A percentile compares a stretch with the other conserved stretches of the same genome.
phyloP scores from a whole-genome alignment of 2,888 invertebrate genomes.

The Hirtodrosophila cameraria region DNA sequence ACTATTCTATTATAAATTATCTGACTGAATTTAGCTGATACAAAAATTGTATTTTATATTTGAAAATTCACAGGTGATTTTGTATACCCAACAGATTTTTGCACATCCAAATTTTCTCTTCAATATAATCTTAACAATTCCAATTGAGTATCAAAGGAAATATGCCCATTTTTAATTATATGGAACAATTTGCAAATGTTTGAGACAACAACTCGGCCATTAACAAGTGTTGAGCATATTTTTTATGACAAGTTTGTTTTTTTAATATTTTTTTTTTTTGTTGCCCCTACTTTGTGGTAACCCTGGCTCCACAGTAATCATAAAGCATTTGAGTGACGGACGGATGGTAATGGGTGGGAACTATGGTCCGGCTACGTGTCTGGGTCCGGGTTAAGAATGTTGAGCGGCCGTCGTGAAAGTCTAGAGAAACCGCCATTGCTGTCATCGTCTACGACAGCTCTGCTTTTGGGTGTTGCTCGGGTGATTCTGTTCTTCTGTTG shows the following conservation, averaged over 20 bases:
- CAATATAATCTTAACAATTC: not conserved
- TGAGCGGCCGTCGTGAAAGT: constrained; percentile 35
- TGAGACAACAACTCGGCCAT: constrained; percentile 37
- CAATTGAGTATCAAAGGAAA: constrained; percentile 29
- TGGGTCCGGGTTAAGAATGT: constrained; percentile 42
- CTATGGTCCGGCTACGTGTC: constrained; percentile 3
- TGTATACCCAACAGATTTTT: too few species aligned
- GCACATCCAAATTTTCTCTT: too few species aligned
- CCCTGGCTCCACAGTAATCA: constrained; percentile 61
- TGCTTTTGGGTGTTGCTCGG: constrained; percentile 1
- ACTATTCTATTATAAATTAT: too few species aligned
- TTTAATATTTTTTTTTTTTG: constrained; percentile 8
- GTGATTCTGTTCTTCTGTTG: constrained; percentile 1
- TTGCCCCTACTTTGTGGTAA: constrained; percentile 26
- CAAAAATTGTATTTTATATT: too few species aligned
- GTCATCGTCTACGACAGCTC: constrained; percentile 27
- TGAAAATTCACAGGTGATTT: too few species aligned
- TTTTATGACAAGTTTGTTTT: constrained; percentile 60
- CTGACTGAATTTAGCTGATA: too few species aligned
- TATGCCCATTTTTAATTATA: constrained; percentile 24
- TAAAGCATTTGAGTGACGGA: constrained; percentile 66
- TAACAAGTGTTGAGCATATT: constrained; percentile 73
- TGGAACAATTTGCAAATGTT: constrained; percentile 25
- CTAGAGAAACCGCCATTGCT: constrained; percentile 35
- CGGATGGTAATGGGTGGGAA: too few species aligned